phyloP scores from a whole-genome alignment of 2,797 vertebrate species.

The Argya squamiceps region DNA sequence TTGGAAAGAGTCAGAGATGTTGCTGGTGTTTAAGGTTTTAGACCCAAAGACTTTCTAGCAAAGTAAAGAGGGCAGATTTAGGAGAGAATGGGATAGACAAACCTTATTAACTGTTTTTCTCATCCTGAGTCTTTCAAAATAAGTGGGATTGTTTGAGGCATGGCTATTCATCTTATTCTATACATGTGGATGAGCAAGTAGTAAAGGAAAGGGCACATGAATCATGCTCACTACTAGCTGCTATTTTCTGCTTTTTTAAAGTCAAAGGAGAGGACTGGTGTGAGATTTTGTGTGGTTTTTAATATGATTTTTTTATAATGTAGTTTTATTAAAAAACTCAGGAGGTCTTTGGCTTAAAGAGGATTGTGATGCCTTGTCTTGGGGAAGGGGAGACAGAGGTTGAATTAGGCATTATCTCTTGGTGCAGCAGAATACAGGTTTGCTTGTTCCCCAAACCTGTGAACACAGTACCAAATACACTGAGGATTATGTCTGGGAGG shows the following conservation, averaged over 20 bases:
- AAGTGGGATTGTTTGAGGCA: background rate
- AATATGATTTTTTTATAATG: background rate
- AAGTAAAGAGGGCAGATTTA: background rate
- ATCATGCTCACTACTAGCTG: background rate
- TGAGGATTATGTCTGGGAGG: background rate
- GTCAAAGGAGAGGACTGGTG: background rate
- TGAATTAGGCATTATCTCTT: background rate
- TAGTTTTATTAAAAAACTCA: background rate
- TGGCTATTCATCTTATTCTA: background rate
- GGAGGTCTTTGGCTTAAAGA: background rate
- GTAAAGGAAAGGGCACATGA: background rate
- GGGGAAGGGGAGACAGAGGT: background rate
- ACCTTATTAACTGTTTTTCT: background rate
- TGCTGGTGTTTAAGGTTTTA: rapidly evolving
- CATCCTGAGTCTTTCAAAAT: background rate
- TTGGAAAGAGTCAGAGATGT: background rate
- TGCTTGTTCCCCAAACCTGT: background rate
- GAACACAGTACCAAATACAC: background rate
- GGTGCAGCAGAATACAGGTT: background rate
- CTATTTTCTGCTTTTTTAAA: background rate
- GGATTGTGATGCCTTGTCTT: background rate
- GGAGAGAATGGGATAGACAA: background rate
- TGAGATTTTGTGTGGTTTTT: background rate
- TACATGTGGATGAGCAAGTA: background rate
- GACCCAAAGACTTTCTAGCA: background rate